These are phyloP conservation scores for Campylomormyrus numenius DNA, from an alignment of 2,113 vertebrate genomes.

Conservation along the genomic window DNA sequence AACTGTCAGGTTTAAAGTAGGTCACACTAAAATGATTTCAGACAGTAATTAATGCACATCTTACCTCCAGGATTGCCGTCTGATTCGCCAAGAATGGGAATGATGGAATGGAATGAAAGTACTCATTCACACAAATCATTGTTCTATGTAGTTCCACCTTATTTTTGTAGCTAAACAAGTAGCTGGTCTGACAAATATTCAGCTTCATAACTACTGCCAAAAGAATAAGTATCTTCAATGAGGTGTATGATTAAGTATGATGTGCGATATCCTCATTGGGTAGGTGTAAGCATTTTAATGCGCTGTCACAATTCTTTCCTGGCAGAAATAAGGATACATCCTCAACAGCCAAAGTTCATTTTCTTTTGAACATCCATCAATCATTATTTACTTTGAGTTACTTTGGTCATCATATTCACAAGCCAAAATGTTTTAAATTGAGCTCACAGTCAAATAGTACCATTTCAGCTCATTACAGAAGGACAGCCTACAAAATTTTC, in stretches of 20 bases:
- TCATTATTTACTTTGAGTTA: neutral
- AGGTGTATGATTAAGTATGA: neutral
- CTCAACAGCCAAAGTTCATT: neutral
- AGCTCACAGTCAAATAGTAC: neutral
- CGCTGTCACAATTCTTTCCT: neutral
- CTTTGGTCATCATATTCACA: neutral
- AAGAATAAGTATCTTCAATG: neutral
- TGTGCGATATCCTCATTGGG: neutral
- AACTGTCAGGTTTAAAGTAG: constrained; percentile 20
- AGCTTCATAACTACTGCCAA: neutral
- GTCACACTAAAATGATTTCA: constrained; percentile 28
- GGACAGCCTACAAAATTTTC: neutral
- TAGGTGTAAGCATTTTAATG: neutral
- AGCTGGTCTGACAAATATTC: neutral
- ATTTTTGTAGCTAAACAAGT: neutral
- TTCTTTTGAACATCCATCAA: neutral
- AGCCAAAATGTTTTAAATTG: neutral
- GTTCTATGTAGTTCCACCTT: neutral
- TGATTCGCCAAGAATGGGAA: constrained; percentile 6
- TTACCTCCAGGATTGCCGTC: constrained; percentile 13
- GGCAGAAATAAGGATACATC: neutral
- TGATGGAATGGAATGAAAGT: constrained; percentile 8
- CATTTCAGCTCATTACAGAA: neutral
- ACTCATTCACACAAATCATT: neutral
- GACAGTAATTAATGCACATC: constrained; percentile 21